These are phyloP conservation scores for Lysandra coridon DNA, from an alignment of 2,888 invertebrate species.

Conservation along the genomic window DNA sequence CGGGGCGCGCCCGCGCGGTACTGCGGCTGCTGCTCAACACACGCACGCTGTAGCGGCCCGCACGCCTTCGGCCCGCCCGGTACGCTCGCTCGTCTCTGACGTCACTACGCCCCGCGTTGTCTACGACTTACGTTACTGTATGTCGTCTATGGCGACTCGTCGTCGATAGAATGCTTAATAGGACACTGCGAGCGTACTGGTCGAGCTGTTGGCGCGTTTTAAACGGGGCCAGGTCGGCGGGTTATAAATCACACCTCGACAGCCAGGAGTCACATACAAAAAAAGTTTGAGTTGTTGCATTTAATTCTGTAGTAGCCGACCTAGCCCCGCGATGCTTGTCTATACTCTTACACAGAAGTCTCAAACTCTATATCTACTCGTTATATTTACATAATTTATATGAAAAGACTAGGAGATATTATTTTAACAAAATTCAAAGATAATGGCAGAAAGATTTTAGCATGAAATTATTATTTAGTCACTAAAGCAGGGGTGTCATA, in stretches of 20 bases:
- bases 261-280: no score
- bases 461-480: neutral
- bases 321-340: neutral
- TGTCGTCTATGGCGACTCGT: neutral
- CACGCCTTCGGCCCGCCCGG: neutral
- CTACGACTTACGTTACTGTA: neutral
- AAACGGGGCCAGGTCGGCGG: neutral
- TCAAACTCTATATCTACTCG: no score
- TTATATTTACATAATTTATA: neutral
- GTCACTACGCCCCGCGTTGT: neutral
- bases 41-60: constrained; percentile 33
- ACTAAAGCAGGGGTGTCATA: neutral
- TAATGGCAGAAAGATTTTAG: neutral
- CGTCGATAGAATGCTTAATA: neutral
- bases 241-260: neutral
- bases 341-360: neutral
- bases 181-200: neutral
- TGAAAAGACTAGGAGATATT: neutral
- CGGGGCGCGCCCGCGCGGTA: constrained; percentile 78
- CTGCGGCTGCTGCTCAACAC: constrained; percentile 82
- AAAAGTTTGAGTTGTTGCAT: neutral
- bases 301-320: neutral
- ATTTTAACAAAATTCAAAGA: neutral
- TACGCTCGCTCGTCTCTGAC: neutral
- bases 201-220: neutral